Base-by-base conservation (phyloP, 2,888 invertebrate species). In the Eristalis intricaria region DNA sequence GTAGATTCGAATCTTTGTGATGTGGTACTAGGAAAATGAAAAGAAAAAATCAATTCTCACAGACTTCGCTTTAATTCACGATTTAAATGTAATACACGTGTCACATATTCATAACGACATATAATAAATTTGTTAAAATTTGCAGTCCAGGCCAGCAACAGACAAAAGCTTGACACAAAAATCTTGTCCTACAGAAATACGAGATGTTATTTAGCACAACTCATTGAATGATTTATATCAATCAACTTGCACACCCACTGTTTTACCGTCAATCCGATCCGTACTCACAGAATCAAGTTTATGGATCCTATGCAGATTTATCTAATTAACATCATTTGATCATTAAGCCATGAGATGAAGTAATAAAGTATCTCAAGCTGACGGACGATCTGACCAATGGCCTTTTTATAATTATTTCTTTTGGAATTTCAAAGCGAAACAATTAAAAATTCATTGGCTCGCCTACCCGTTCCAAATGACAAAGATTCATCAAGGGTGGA, bases 181-280 rank as follows among this genome's bases (percentile, higher is more conserved):
- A 43, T 32, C 19, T 29, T 63, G 63, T 75, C 50, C 32, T 40
- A 40, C 66, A 66, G 60, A 60, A 43, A 43, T 79, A 61, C 60
- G 38, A 79, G 43, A 11, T 61, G 43, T 73, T 79, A 50, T 66
- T 69, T 69, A 74, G 32, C 74, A 64, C 56, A 69, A 61, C 15
- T 43, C 43, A 43, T 82, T 70, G 76, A 82, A 82, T 82, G 76
- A 82, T 76, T 82, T 82, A 82, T 76, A 70, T 75, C 75, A 70
- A 75, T 81, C 64, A 65, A 70, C 69, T 35, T 65, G 70, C 43
- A 66, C 81, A 58, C 76, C 65, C 69, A 76, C 65, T 68, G 60
- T 64, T 79, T 38, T 65, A 79, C 50, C 60, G 50, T 50, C 50
- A 50, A 50, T 50, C 50, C 8, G 7, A 22, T 19, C 50, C 50